These are phyloP conservation scores for Betta splendens DNA, from an alignment of 2,797 vertebrate genomes.

Conservation along the genomic window DNA sequence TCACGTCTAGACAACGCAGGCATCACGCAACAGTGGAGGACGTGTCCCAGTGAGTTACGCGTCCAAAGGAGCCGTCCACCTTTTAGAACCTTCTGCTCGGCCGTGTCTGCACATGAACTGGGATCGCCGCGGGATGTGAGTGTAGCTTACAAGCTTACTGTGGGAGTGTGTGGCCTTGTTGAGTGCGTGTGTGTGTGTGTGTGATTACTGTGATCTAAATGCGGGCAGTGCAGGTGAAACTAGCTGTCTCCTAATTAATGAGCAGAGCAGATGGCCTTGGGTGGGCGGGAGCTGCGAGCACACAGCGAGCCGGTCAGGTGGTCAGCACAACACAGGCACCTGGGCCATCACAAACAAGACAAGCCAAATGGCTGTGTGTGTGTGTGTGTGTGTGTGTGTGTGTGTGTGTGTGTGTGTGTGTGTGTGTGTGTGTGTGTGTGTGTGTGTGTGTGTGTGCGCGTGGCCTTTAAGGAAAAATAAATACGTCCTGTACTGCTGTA, in stretches of 20 bases:
- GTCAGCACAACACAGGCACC: conserved; percentile 75
- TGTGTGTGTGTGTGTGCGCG: conserved; percentile 1
- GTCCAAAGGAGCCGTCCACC: too few relatives aligned
- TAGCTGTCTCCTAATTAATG: conserved; percentile 84
- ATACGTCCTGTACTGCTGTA: too few relatives aligned
- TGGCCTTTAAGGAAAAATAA: too few relatives aligned
- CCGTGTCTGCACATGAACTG: not conserved
- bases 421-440: too few relatives aligned
- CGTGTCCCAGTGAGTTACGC: conserved; percentile 3
- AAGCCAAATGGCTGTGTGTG: conserved; percentile 47
- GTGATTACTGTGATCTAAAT: conserved; percentile 85
- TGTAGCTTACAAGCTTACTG: conserved; percentile 32
- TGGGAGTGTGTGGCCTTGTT: conserved; percentile 52
- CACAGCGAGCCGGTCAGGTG: conserved; percentile 73
- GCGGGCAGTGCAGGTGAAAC: conserved; percentile 84
- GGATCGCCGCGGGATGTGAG: conserved; percentile 20
- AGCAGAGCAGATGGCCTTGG: conserved; percentile 82
- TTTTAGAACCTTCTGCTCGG: too few relatives aligned
- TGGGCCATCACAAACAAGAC: conserved; percentile 65
- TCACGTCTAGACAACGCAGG: too few relatives aligned
- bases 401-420: too few relatives aligned
- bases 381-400: conserved; percentile 17
- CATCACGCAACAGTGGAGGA: too few relatives aligned
- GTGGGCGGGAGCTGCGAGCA: conserved; percentile 76
- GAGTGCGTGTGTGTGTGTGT: conserved; percentile 55